phyloP scores from a whole-genome alignment of 2,113 vertebrate species.

The Pontoporia blainvillei region DNA sequence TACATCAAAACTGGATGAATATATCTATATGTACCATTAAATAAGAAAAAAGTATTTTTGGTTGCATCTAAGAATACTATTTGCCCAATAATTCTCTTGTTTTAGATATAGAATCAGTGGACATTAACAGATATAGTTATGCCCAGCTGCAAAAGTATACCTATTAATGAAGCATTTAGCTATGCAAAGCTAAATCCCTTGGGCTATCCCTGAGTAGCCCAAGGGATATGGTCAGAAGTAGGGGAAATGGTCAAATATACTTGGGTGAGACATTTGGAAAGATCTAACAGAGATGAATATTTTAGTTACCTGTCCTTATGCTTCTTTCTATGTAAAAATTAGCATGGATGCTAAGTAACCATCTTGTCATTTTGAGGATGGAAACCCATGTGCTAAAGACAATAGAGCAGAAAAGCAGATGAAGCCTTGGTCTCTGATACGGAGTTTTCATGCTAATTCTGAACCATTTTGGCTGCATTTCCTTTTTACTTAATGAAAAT shows the following conservation, averaged over 20 bases:
- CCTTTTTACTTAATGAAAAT: background rate
- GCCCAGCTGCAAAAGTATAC: background rate
- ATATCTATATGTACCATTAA: constrained; percentile 16
- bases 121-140: too few species aligned
- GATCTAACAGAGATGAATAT: background rate
- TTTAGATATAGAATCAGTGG: background rate
- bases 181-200: background rate
- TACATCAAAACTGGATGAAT: background rate
- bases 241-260: background rate
- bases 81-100: background rate
- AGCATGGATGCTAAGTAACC: background rate
- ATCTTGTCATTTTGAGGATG: background rate
- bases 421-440: background rate
- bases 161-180: background rate
- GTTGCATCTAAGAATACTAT: background rate
- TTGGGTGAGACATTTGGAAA: background rate
- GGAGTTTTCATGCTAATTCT: background rate
- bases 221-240: background rate
- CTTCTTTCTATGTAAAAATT: background rate
- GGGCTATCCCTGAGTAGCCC: too few species aligned
- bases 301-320: background rate
- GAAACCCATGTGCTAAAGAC: background rate
- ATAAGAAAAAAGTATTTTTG: background rate
- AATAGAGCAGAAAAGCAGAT: background rate
- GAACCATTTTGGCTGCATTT: background rate